Evolutionary conservation across 2,113 vertebrate genomes (phyloP), one percentile per base, ranked within the genome.

Genomic region (Tichodroma muraria): DNA sequence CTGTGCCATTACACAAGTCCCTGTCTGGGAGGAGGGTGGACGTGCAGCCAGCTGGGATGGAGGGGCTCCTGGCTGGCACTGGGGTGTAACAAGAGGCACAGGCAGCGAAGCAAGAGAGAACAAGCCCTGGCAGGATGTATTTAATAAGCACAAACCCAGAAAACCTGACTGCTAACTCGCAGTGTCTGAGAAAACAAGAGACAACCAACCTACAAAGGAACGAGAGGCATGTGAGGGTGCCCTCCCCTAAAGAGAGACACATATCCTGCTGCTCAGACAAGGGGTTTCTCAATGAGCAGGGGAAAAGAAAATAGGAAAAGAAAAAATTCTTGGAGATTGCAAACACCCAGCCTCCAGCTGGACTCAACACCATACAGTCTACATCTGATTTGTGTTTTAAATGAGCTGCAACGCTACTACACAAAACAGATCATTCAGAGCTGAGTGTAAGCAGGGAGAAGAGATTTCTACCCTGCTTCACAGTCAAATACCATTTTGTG

Each of bases 1-100:
- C 80, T 0, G 0, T 49, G 54, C 72, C 44, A 37, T 37, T 13
- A 0, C 4, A 1, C 17, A 27, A n/a, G 38, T 42, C 61, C 61
- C 20, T 37, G 20, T 7, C 70, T 33, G 21, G 3, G 7, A 40
- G 53, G 25, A 84, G 35, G 37, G 27, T 30, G 59, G 22, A 73
- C 0, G 1, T 30, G 20, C 16, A 79, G 50, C n/a, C 72, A 65
- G 59, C 35, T 76, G 1, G 5, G 38, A 33, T n/a, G 23, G 27
- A 11, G 20, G 27, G 7, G 5, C 38, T 91, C 59, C 45, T 2
- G 1, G 6, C 44, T 70, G 57, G 52, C 66, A 68, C 38, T 42
- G 49, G 66, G 40, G 24, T 69, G 53, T 31, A 72, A 60, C 11
- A 53, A 64, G 40, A 44, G 80, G 45, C 57, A 91, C 27, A 44